Evolutionary conservation across 2,888 invertebrate genomes (phyloP).

Genomic region (Heteromyza rotundicornis): DNA sequence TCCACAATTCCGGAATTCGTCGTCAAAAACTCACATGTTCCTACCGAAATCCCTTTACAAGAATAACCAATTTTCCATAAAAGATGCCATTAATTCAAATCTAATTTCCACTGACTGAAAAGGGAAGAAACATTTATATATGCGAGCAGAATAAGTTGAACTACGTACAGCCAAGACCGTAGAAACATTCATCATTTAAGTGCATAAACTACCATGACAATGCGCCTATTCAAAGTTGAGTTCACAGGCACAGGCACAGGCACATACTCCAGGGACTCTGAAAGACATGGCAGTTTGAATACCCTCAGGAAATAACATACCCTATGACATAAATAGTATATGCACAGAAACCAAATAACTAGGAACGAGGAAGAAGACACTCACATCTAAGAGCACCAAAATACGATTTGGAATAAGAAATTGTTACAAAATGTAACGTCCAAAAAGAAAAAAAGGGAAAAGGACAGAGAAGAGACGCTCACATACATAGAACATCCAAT

Average conservation of each 20-base stretch:
- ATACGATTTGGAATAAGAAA: not conserved
- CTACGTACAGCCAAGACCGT: conserved; percentile 1
- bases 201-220: conserved; percentile 5
- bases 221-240: not conserved
- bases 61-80: not conserved
- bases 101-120: not conserved
- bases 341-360: not conserved
- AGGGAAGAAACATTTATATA: not conserved
- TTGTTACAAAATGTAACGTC: not conserved
- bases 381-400: not conserved
- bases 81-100: conserved; percentile 7
- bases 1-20: conserved; percentile 1
- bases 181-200: conserved; percentile 13
- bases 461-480: not conserved
- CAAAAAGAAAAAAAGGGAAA: not conserved
- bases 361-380: not conserved
- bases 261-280: not conserved
- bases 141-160: no score
- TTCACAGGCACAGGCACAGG: not conserved
- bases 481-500: not conserved
- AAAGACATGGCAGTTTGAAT: conserved; percentile 6
- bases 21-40: conserved; percentile 10
- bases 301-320: conserved; percentile 1
- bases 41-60: not conserved
- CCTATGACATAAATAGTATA: not conserved